These are phyloP conservation scores for Ormyrus labotus DNA, from an alignment of 2,888 invertebrate genomes.

Conservation along the genomic window DNA sequence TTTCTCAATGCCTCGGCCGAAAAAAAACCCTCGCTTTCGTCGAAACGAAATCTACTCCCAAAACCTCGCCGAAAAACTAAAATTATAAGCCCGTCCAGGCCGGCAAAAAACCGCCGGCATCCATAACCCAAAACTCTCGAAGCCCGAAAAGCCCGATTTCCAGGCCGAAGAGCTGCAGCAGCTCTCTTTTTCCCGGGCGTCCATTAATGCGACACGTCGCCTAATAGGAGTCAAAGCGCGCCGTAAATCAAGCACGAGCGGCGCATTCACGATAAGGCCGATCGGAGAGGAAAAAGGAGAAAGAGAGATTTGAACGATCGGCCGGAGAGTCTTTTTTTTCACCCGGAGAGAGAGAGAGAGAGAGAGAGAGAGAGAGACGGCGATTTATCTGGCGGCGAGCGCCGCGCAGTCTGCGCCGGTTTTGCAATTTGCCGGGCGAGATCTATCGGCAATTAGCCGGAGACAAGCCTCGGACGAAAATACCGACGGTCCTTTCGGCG, in stretches of 20 bases:
- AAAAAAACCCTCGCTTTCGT: not conserved
- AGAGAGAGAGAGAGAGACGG: not conserved
- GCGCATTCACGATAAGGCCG: constrained; percentile 38
- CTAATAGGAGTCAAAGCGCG: constrained; percentile 38
- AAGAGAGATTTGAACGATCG: not conserved
- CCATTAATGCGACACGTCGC: constrained; percentile 42
- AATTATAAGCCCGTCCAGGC: not conserved
- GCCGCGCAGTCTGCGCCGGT: constrained; percentile 27
- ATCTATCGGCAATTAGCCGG: constrained; percentile 53
- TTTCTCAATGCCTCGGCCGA: not conserved
- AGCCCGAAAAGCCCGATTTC: too few species aligned
- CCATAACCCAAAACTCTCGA: constrained; percentile 21
- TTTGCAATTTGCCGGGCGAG: constrained; percentile 46
- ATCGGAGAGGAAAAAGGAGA: not conserved
- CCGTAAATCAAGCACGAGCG: constrained; percentile 38
- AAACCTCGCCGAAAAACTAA: too few species aligned
- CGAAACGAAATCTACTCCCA: not conserved
- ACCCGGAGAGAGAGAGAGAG: too few species aligned
- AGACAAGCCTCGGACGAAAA: constrained; percentile 41
- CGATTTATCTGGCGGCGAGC: constrained; percentile 35
- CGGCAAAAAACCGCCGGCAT: not conserved
- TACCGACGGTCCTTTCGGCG: constrained; percentile 20
- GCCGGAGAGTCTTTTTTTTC: not conserved
- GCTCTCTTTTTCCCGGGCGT: constrained; percentile 3
- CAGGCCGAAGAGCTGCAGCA: not conserved